Conservation (phyloP, 64 coral and sea anemone genomes). For the Stichodactyla helianthus region DNA sequence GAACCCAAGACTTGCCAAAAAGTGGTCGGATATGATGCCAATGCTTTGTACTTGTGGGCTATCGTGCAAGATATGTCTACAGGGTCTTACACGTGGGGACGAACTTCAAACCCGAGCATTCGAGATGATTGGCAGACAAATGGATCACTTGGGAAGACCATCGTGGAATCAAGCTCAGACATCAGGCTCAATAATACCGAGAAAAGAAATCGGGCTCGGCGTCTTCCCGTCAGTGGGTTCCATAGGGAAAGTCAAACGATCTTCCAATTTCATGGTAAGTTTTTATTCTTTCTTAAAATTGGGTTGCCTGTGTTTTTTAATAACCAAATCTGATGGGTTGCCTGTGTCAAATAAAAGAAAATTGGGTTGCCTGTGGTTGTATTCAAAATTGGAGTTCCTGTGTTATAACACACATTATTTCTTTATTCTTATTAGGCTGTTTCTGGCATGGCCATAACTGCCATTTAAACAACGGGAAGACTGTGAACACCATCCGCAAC, state of each 20-base stretch:
- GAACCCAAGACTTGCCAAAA: slow-evolving; percentile 35
- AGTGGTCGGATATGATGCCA: slow-evolving; percentile 34
- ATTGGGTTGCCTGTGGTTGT: too few relatives aligned
- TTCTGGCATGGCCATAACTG: too few relatives aligned
- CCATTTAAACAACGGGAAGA: neutral
- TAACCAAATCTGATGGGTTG: too few relatives aligned
- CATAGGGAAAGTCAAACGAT: neutral
- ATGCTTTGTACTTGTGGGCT: slow-evolving; percentile 25
- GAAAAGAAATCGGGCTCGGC: neutral
- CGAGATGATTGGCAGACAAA: slow-evolving; percentile 1
- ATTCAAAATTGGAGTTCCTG: too few relatives aligned
- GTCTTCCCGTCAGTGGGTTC: slow-evolving; percentile 28
- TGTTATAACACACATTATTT: too few relatives aligned
- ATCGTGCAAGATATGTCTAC: slow-evolving; percentile 37
- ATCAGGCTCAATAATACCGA: slow-evolving; percentile 24
- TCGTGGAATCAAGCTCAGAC: slow-evolving; percentile 20
- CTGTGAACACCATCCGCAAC: too few relatives aligned
- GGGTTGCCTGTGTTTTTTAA: too few relatives aligned
- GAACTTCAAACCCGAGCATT: slow-evolving; percentile 9
- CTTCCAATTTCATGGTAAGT: neutral
- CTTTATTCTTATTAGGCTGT: too few relatives aligned
- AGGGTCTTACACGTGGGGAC: neutral
- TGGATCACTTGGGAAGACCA: slow-evolving; percentile 22
- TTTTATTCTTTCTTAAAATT: too few relatives aligned
- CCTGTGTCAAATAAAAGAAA: too few relatives aligned